These are phyloP conservation scores for Amblyopsis rosae DNA, from an alignment of 2,113 vertebrate species.

Conservation along the genomic window DNA sequence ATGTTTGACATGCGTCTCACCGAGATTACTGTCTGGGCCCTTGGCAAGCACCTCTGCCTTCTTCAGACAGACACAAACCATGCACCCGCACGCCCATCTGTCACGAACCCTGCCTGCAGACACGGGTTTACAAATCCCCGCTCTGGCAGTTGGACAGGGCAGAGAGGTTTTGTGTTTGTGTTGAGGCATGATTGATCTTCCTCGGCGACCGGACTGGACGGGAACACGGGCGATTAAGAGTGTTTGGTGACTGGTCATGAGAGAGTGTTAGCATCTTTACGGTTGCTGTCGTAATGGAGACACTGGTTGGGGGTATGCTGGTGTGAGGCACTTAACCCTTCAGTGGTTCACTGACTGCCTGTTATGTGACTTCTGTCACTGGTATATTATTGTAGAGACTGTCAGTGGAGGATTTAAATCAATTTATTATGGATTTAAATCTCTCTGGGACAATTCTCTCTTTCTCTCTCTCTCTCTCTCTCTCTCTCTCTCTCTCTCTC, in stretches of 20 bases:
- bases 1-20: slow-evolving; percentile 45
- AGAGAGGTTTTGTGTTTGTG: slow-evolving; percentile 60
- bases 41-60: slow-evolving; percentile 41
- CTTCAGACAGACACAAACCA: slow-evolving; percentile 63
- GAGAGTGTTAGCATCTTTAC: slow-evolving; percentile 21
- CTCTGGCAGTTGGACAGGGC: slow-evolving; percentile 46
- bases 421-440: no score
- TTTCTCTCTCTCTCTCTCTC: no score
- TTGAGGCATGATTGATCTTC: slow-evolving; percentile 38
- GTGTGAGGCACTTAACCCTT: no score
- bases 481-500: no score
- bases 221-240: slow-evolving; percentile 45
- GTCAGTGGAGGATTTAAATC: no score
- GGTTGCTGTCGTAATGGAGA: not conserved
- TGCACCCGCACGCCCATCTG: slow-evolving; percentile 53
- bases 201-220: slow-evolving; percentile 24
- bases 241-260: slow-evolving; percentile 51
- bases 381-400: no score
- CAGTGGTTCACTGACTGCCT: no score
- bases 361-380: no score
- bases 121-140: slow-evolving; percentile 56
- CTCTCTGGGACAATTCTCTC: no score
- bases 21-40: slow-evolving; percentile 45
- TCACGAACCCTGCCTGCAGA: slow-evolving; percentile 57
- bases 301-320: no score